Conservation (phyloP, 1,140 invertebrate species). For the Heliconius himera region DNA sequence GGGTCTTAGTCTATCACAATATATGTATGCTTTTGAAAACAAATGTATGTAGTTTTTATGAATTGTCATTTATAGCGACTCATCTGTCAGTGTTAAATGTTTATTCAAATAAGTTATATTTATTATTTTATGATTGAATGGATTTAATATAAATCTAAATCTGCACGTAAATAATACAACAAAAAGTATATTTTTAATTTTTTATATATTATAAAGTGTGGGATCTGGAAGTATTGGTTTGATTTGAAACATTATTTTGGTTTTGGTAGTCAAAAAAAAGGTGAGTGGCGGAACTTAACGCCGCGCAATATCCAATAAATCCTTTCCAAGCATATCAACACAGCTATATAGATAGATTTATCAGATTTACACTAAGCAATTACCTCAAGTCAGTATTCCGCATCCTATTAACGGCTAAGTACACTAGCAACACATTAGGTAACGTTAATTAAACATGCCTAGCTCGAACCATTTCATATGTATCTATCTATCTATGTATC, state of each 20-base stretch:
- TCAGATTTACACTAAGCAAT: constrained; percentile 30
- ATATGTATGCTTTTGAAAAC: background rate
- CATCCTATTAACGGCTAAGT: constrained; percentile 29
- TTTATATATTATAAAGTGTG: no score
- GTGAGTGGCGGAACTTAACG: background rate
- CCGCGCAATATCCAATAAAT: background rate
- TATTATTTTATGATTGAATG: background rate
- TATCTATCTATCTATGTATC: background rate
- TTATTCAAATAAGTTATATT: constrained; percentile 11
- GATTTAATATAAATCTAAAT: background rate
- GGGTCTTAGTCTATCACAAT: no score
- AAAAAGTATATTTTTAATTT: no score
- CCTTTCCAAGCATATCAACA: background rate
- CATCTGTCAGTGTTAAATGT: constrained; percentile 24
- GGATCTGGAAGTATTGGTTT: no score
- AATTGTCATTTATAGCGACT: constrained; percentile 28
- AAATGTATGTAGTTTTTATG: background rate
- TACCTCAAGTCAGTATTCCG: constrained; percentile 26
- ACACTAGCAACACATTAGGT: constrained; percentile 28
- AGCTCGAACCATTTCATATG: constrained; percentile 1
- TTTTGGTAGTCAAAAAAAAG: background rate
- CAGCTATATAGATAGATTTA: constrained; percentile 4
- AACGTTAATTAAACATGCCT: constrained; percentile 28
- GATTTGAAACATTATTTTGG: no score
- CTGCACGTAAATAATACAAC: no score